Base-by-base conservation (phyloP, 2,888 invertebrate genomes). In the Callyntrura guangdongensis region DNA sequence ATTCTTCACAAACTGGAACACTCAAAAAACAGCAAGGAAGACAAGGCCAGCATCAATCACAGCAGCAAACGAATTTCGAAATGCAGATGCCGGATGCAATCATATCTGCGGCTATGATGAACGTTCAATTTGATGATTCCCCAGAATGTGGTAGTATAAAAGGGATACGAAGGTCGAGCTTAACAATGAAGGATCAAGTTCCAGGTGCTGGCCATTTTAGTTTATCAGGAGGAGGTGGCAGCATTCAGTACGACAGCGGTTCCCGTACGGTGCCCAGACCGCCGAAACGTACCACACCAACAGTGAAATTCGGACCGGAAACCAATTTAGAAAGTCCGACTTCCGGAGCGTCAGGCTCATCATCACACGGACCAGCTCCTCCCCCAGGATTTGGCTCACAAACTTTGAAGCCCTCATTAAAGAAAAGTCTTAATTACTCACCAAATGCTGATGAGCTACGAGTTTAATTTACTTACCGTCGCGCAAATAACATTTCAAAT, bases 31-130 rank as follows among this genome's bases (percentile, higher is more conserved):
- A 86, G 47, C 87, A 81, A 53, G 87, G 85, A 53, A 79, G 84
- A 61, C 88, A 82, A 61, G 64, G 82, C 20, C 86, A 79, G 59
- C 89, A 86, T 6, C 79, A 85, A 59, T 74, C 36, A 11, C 91
- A 90, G 85, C 89, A 77, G 72, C 82, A 83, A 56, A 25, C 91
- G 69, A 79, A 92, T 85, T 93, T 92, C 69, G 94, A 93, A 69
- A 93, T 93, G 92, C 84, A 92, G 47, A 94, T 94, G 94, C 94
- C 94, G 59, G 94, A 94, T 84, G 93, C 93, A 20, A 92, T 93
- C 20, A 85, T 94, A 2, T 91, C 93, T 5, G 93, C 94, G 9
- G 93, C 94, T 20, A 94, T 94, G 93, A 94, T 94, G 93, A 93
- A 92, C 91, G 93, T 93, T 47, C 92, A 91, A 36, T 92, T 92